Evolutionary conservation across 2,888 invertebrate genomes (phyloP), one percentile per base, ranked within the genome.

Genomic region (Lasioglossum oenotherae): DNA sequence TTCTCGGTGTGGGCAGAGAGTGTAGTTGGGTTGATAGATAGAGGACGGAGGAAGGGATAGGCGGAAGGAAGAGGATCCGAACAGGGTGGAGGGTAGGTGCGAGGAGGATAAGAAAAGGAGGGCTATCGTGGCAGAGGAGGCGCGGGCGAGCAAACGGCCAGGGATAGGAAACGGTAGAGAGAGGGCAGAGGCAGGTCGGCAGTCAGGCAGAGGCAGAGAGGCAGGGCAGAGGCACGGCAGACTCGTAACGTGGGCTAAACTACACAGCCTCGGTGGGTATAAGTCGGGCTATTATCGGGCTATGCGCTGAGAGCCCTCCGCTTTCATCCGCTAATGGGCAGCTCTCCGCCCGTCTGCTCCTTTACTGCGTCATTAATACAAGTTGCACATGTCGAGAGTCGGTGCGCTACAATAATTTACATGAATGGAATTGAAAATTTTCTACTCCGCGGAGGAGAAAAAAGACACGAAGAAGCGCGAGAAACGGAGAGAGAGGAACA

Each of bases 301-400:
- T 94, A 92, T 93, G 93, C 93, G 93, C 93, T 93, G 94, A 95
- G 95, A 94, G 94, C 94, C 93, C 94, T 94, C 95, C 93, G 94
- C 94, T 95, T 95, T 95, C 95, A 95, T 95, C 94, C 95, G 93
- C 95, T 95, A 95, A 95, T 95, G 95, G 95, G 94, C 94, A 94
- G 94, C 94, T 94, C 95, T 94, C 94, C 94, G 93, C 93, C 94
- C 93, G 94, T 94, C 95, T 94, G 94, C 94, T 94, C 94, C 94
- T 94, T 95, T 94, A 94, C 94, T 94, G 94, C 94, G 94, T 95
- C 95, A 95, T 95, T 95, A 95, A 95, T 95, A 94, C 95, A 95
- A 95, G 95, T 95, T 94, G 94, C 95, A 94, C 94, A 95, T 94
- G 94, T 94, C 94, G 94, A 95, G 94, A 95, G 94, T 92, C 92